A percentile compares a stretch with the other conserved stretches of the same genome.
Conservation (phyloP, 1,140 invertebrate genomes). For the Drosophila lini region DNA sequence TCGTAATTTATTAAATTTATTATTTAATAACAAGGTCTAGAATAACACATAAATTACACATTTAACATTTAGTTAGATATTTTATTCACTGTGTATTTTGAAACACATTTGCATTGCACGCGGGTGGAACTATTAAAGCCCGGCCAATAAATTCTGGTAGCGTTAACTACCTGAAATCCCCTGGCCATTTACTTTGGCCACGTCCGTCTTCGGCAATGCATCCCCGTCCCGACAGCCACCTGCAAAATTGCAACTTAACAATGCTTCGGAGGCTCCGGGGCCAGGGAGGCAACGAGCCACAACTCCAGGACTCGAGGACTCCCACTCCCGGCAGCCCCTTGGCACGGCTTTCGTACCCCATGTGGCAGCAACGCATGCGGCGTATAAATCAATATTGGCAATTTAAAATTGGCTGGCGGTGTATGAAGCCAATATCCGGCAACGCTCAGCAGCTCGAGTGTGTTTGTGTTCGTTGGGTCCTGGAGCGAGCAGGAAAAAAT, state of each 20-base stretch:
- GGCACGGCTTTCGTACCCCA: slow-evolving; percentile 59
- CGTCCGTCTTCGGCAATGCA: slow-evolving; percentile 53
- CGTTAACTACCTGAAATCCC: slow-evolving; percentile 77
- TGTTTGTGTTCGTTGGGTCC: slow-evolving; percentile 37
- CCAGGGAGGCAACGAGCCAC: neutral
- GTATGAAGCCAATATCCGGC: slow-evolving; percentile 81
- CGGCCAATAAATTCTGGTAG: slow-evolving; percentile 74
- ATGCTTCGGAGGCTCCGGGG: slow-evolving; percentile 58
- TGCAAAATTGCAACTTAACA: slow-evolving; percentile 81
- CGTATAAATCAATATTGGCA: slow-evolving; percentile 82
- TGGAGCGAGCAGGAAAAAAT: slow-evolving; percentile 15
- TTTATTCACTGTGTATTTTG: slow-evolving; percentile 17
- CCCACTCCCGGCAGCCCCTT: slow-evolving; percentile 1
- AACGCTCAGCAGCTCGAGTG: slow-evolving; percentile 48
- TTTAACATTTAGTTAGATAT: neutral
- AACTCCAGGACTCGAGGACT: slow-evolving; percentile 10
- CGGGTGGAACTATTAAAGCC: slow-evolving; percentile 54
- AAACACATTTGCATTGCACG: slow-evolving; percentile 32
- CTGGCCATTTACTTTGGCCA: slow-evolving; percentile 71
- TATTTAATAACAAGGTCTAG: neutral
- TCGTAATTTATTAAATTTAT: no score
- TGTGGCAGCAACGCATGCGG: slow-evolving; percentile 73
- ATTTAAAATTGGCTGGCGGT: slow-evolving; percentile 82
- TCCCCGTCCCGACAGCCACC: slow-evolving; percentile 52
- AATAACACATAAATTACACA: neutral